Percentiles rank a stretch among this genome's conserved stretches.
These are phyloP conservation scores for Euclidia mi DNA, from an alignment of 2,888 invertebrate species.

Conservation along the genomic window DNA sequence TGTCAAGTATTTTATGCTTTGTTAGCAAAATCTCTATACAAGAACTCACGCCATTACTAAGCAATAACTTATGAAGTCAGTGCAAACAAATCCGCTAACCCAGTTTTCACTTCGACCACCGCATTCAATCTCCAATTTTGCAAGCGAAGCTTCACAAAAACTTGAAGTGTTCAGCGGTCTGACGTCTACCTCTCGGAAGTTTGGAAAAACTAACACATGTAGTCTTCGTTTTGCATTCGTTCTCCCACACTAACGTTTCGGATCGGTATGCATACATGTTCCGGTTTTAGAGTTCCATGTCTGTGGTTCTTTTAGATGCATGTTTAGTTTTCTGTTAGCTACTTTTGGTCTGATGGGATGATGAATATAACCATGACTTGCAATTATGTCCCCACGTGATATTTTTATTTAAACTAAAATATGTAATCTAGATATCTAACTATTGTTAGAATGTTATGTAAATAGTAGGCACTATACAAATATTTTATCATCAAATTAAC, in stretches of 20 bases:
- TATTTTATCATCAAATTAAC: no score
- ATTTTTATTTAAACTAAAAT: no score
- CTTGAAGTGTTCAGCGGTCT: constrained; percentile 15
- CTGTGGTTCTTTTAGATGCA: background rate
- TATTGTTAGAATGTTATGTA: no score
- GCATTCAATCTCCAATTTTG: constrained; percentile 15
- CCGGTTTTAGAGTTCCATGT: constrained; percentile 18
- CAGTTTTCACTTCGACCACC: constrained; percentile 10
- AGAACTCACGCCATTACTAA: no score
- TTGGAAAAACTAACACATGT: constrained; percentile 32
- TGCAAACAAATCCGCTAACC: constrained; percentile 5
- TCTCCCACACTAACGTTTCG: constrained; percentile 35
- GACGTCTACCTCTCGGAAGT: constrained; percentile 26
- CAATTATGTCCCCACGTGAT: no score
- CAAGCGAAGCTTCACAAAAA: constrained; percentile 15
- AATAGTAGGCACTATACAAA: no score
- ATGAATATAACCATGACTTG: no score
- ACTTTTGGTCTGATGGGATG: no score
- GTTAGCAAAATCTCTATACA: no score
- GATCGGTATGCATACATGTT: constrained; percentile 48
- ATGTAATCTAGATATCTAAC: no score
- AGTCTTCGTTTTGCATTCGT: constrained; percentile 39
- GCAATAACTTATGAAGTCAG: background rate
- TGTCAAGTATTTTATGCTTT: no score
- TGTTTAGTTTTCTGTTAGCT: no score